Evolutionary conservation across 2,797 vertebrate genomes (phyloP), one percentile per base, ranked within the genome.

Genomic region (Emydoidea blandingii): DNA sequence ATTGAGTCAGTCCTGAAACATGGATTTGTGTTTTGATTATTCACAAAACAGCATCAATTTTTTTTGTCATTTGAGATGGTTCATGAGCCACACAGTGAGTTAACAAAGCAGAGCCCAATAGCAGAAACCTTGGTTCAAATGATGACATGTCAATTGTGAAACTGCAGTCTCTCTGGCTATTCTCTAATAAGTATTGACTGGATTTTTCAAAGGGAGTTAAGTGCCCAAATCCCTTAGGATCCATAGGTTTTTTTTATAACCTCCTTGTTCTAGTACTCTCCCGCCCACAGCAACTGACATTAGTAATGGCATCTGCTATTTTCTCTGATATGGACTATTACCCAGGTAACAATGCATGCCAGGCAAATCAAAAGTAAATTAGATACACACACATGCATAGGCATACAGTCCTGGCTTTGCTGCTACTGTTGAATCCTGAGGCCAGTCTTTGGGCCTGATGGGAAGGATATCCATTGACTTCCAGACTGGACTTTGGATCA

Each of bases 291-390:
- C 18, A 5, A 37, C 65, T 68, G 65, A 65, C 90, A 88, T 85
- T 44, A 85, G 47, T 91, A 90, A 81, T 44, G 88, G 16, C 25
- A 86, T 81, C 81, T 87, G 53, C 83, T 89, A 34, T 87, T 87
- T 84, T 8, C 12, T 54, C 84, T 84, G 65, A 54, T 68, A 37
- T 81, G 83, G 50, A 82, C 83, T 92, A 93, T 90, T 47, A 57
- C 47, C 90, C 85, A 72, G 8, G 37, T 56, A 83, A 78, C 19
- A 81, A 57, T 52, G n/a, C 47, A 15, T 27, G 18, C 41, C 0
- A 84, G 86, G 12, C 37, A 90, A 74, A 92, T 85, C 50, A 59
- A 91, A 68, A 94, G 83, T 79, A 92, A 93, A 79, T 68, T 68
- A 68, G 65, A 68, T 68, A 3, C 2, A 57, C 10, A 81, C 93